Evolutionary conservation across 2,888 invertebrate genomes (phyloP).

Genomic region (Lasiommata megera): DNA sequence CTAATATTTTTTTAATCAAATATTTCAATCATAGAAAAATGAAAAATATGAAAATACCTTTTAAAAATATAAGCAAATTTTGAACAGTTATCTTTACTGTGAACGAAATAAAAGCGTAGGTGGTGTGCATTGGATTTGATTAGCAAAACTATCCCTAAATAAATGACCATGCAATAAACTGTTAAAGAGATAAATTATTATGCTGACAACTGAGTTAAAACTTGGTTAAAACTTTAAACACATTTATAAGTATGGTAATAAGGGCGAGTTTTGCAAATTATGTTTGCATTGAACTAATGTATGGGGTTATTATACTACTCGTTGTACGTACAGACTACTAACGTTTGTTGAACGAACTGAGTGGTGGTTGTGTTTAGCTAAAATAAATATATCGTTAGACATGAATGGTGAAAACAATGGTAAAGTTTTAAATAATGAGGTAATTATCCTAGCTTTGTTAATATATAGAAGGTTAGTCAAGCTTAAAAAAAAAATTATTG

Average conservation of each 20-base stretch:
- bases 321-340: too few species aligned
- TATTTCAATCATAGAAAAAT: too few species aligned
- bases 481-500: too few species aligned
- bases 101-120: not conserved
- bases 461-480: too few species aligned
- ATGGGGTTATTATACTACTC: constrained; percentile 20
- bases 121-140: not conserved
- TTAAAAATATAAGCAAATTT: not conserved
- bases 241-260: constrained; percentile 38
- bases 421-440: constrained; percentile 10
- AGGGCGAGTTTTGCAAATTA: constrained; percentile 49
- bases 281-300: constrained; percentile 19
- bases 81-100: not conserved
- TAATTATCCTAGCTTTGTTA: too few species aligned
- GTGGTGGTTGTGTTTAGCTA: constrained; percentile 11
- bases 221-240: constrained; percentile 39
- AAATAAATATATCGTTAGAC: not conserved
- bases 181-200: constrained; percentile 7
- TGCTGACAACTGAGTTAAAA: not conserved
- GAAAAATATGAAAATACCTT: too few species aligned
- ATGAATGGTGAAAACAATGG: constrained; percentile 16
- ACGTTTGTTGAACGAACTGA: constrained; percentile 22
- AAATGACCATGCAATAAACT: constrained; percentile 9
- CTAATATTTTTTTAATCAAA: too few species aligned
- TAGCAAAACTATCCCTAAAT: constrained; percentile 16